phyloP scores from a whole-genome alignment of 1,140 invertebrate species.

The Leptestheria dahalacensis region DNA sequence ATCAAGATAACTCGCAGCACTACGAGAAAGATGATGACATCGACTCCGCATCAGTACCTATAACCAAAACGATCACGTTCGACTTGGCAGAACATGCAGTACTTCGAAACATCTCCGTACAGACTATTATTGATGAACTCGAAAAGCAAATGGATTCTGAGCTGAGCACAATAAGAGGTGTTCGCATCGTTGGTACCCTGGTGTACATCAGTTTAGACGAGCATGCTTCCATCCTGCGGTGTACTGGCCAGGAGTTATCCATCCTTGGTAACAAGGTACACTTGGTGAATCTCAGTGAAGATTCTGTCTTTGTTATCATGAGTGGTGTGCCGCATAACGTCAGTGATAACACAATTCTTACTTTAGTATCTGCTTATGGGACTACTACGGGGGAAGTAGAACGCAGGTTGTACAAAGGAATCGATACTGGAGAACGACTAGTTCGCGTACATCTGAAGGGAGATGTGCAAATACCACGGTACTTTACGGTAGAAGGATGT shows the following conservation, averaged over 20 bases:
- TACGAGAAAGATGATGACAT: too few relatives aligned
- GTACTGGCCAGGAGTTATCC: slow-evolving; percentile 22
- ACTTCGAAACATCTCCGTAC: slow-evolving; percentile 20
- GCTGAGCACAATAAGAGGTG: slow-evolving; percentile 24
- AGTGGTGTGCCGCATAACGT: slow-evolving; percentile 28
- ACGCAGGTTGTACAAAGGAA: slow-evolving; percentile 28
- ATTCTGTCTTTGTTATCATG: slow-evolving; percentile 25
- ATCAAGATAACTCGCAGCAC: too few relatives aligned
- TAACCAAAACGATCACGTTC: slow-evolving; percentile 14
- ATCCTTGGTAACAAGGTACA: slow-evolving; percentile 23
- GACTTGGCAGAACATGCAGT: slow-evolving; percentile 22
- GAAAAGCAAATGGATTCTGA: slow-evolving; percentile 26
- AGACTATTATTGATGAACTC: slow-evolving; percentile 28
- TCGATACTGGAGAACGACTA: slow-evolving; percentile 31
- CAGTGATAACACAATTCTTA: slow-evolving; percentile 24
- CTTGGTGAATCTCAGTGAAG: slow-evolving; percentile 25
- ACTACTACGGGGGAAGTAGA: slow-evolving; percentile 28
- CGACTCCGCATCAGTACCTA: too few relatives aligned
- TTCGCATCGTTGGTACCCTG: slow-evolving; percentile 21
- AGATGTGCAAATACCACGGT: slow-evolving; percentile 22
- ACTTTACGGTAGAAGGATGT: slow-evolving; percentile 25
- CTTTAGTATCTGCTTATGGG: slow-evolving; percentile 28
- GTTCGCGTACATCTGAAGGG: slow-evolving; percentile 24
- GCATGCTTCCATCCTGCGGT: slow-evolving; percentile 22
- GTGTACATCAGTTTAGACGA: slow-evolving; percentile 26